A percentile compares a stretch with the other conserved stretches of the same genome.
Evolutionary conservation across 2,113 vertebrate species (phyloP).

Genomic region (Lophotis ruficrista): DNA sequence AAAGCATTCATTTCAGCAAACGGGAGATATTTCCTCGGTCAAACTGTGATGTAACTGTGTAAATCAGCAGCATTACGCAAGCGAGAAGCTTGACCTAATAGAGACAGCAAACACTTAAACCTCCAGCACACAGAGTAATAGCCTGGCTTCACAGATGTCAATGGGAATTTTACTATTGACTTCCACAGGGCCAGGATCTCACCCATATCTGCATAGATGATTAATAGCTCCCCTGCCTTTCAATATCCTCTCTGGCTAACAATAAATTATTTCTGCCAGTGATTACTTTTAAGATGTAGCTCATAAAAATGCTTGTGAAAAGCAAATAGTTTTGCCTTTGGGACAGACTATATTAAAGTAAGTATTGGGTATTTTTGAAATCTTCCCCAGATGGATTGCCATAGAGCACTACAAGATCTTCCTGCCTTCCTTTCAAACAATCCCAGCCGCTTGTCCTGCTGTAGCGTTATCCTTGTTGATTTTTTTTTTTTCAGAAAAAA

Average conservation of each 20-base stretch:
- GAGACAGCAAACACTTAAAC: constrained; percentile 20
- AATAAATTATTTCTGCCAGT: constrained; percentile 68
- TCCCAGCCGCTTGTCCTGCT: background rate
- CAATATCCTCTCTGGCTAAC: constrained; percentile 65
- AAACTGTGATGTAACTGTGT: background rate
- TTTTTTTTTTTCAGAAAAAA: background rate
- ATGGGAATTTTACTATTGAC: constrained; percentile 58
- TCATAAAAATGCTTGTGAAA: constrained; percentile 68
- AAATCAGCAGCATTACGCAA: constrained; percentile 3
- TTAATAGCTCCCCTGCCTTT: constrained; percentile 62
- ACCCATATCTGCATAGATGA: constrained; percentile 64
- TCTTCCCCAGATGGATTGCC: constrained; percentile 45
- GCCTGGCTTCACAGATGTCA: constrained; percentile 37
- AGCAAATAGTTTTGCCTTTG: constrained; percentile 67
- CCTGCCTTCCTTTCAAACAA: constrained; percentile 22
- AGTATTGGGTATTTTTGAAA: constrained; percentile 31
- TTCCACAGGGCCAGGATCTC: constrained; percentile 45
- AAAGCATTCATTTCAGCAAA: background rate
- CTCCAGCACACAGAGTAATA: constrained; percentile 25
- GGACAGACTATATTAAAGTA: constrained; percentile 56
- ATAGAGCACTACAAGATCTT: background rate
- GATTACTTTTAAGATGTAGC: constrained; percentile 69
- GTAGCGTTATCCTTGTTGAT: background rate
- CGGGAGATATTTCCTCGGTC: background rate
- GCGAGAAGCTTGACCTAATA: background rate